A percentile compares a stretch with the other conserved stretches of the same genome.
These are phyloP conservation scores for Byasa hedistus DNA, from an alignment of 2,888 invertebrate genomes.

Conservation along the genomic window DNA sequence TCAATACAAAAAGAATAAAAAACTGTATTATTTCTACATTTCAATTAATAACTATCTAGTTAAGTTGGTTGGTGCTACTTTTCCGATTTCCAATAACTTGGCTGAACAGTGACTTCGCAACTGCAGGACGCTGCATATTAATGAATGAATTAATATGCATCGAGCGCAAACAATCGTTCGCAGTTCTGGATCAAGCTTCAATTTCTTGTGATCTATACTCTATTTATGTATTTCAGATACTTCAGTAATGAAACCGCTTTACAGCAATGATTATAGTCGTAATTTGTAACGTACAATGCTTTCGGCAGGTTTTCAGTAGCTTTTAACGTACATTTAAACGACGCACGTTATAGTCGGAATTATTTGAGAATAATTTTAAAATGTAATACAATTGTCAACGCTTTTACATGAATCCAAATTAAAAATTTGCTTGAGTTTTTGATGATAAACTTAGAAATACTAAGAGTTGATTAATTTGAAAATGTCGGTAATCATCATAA, in stretches of 20 bases:
- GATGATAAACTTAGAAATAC: too few relatives aligned
- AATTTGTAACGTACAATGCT: too few relatives aligned
- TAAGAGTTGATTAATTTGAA: too few relatives aligned
- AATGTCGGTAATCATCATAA: too few relatives aligned
- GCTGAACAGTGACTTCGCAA: slow-evolving; percentile 18
- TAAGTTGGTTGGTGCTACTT: not conserved
- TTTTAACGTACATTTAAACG: too few relatives aligned
- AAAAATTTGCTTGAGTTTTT: too few relatives aligned
- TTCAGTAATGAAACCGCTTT: not conserved
- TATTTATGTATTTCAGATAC: not conserved
- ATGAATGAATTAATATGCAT: slow-evolving; percentile 28
- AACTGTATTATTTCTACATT: not conserved
- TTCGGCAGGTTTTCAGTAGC: too few relatives aligned
- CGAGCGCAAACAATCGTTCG: slow-evolving; percentile 22
- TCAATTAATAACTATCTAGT: not conserved
- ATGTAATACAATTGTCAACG: too few relatives aligned
- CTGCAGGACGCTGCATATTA: slow-evolving; percentile 11
- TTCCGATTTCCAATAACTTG: slow-evolving; percentile 16
- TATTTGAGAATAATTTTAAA: too few relatives aligned
- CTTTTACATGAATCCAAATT: too few relatives aligned
- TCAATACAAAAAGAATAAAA: too few relatives aligned
- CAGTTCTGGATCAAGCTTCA: slow-evolving; percentile 21
- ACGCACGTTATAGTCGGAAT: too few relatives aligned
- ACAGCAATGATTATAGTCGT: not conserved
- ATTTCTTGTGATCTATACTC: slow-evolving; percentile 9